Percentiles rank a stretch among this genome's conserved stretches.
These are phyloP conservation scores for Eilema sororculum DNA, from an alignment of 2,888 invertebrate species.

Conservation along the genomic window DNA sequence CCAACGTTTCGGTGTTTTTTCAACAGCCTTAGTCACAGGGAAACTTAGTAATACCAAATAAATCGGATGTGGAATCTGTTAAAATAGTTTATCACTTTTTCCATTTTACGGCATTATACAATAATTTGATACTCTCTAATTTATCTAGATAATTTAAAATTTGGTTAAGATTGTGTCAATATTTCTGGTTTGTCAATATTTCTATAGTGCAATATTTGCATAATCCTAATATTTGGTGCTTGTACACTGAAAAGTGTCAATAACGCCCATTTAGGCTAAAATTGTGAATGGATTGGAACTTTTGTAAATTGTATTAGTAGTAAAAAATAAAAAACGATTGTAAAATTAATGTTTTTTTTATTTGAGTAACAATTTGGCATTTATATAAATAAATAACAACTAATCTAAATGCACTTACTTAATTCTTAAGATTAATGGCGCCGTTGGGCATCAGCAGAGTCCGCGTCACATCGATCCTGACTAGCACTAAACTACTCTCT, in stretches of 20 bases:
- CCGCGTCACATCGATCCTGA: no score
- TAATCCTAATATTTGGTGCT: constrained; percentile 9
- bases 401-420: constrained; percentile 50
- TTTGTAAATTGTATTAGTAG: constrained; percentile 50
- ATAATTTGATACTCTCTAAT: background rate
- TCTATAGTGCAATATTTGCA: constrained; percentile 26
- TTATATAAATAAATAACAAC: constrained; percentile 54
- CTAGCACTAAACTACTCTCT: no score
- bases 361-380: constrained; percentile 58
- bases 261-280: constrained; percentile 28
- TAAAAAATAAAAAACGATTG: constrained; percentile 45
- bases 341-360: constrained; percentile 46
- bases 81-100: no score
- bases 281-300: constrained; percentile 24
- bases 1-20: background rate
- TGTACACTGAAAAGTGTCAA: constrained; percentile 20
- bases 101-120: no score
- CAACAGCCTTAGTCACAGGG: background rate
- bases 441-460: background rate
- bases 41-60: no score
- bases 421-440: constrained; percentile 25
- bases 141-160: background rate
- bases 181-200: background rate
- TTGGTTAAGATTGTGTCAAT: background rate
- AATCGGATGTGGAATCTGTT: no score